These are phyloP conservation scores for Calephelis virginiensis DNA, from an alignment of 1,140 invertebrate genomes.

Conservation along the genomic window DNA sequence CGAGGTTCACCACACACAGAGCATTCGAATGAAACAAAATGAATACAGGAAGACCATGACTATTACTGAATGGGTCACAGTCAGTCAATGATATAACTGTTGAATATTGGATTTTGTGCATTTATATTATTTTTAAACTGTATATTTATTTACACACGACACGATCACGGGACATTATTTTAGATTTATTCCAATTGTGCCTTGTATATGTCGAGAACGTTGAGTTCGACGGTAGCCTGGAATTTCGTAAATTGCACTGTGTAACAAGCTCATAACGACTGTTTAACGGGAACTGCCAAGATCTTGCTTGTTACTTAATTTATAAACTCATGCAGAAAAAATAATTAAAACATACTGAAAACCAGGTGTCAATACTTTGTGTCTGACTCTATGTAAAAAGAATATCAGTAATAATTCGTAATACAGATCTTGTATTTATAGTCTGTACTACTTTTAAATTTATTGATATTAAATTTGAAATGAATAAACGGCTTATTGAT, in stretches of 20 bases:
- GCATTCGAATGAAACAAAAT: too few relatives aligned
- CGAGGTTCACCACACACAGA: too few relatives aligned
- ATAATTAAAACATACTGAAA: too few relatives aligned
- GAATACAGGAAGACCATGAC: background rate
- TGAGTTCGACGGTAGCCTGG: background rate
- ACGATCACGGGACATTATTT: background rate
- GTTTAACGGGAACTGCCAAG: too few relatives aligned
- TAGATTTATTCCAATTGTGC: constrained; percentile 5
- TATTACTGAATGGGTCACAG: constrained; percentile 3
- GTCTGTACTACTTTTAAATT: background rate
- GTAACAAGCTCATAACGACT: background rate
- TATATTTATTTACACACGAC: background rate
- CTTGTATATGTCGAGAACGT: constrained; percentile 1
- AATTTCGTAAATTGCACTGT: background rate
- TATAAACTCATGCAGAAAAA: too few relatives aligned
- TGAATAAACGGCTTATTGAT: background rate
- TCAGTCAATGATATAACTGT: constrained; percentile 20
- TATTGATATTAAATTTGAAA: constrained; percentile 2
- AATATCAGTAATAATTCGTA: background rate
- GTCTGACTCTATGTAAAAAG: background rate
- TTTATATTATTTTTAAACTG: constrained; percentile 21
- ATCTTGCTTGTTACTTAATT: too few relatives aligned
- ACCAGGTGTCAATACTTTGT: too few relatives aligned
- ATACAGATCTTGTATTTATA: background rate
- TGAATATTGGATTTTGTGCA: constrained; percentile 18